phyloP scores from a whole-genome alignment of 1,140 invertebrate genomes.

The Condylostylus longicornis region DNA sequence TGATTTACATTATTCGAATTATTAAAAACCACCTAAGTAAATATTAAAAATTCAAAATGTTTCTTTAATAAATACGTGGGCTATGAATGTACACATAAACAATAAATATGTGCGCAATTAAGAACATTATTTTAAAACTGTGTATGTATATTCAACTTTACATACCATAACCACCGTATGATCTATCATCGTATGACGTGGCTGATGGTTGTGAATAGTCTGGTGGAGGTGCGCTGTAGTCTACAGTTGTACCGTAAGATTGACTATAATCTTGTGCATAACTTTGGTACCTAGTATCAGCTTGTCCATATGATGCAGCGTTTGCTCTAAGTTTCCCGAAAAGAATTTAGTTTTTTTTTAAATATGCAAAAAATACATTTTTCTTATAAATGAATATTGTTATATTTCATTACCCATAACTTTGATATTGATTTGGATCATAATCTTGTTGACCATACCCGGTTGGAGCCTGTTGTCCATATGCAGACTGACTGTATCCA shows the following conservation, averaged over 20 bases:
- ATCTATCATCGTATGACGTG: conserved; percentile 22
- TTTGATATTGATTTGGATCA: conserved; percentile 29
- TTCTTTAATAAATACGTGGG: neutral
- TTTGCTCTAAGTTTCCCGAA: too few species aligned
- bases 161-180: conserved; percentile 29
- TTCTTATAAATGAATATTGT: neutral
- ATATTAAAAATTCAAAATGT: neutral
- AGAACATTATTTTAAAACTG: neutral
- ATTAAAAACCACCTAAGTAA: conserved; percentile 1
- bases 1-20: neutral
- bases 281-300: conserved; percentile 25
- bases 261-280: conserved; percentile 29
- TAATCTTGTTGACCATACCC: conserved; percentile 25
- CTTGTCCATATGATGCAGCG: conserved; percentile 23
- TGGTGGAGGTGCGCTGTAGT: conserved; percentile 24
- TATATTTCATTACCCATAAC: conserved; percentile 18
- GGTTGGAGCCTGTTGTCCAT: conserved; percentile 16
- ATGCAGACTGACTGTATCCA: conserved; percentile 22
- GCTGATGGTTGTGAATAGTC: conserved; percentile 26
- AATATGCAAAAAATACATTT: neutral
- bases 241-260: conserved; percentile 26
- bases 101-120: neutral
- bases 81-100: neutral
- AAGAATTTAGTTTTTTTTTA: too few species aligned
- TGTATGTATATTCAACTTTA: conserved; percentile 6